Conservation (phyloP, 1,140 invertebrate species). For the Lepidurus packardi region DNA sequence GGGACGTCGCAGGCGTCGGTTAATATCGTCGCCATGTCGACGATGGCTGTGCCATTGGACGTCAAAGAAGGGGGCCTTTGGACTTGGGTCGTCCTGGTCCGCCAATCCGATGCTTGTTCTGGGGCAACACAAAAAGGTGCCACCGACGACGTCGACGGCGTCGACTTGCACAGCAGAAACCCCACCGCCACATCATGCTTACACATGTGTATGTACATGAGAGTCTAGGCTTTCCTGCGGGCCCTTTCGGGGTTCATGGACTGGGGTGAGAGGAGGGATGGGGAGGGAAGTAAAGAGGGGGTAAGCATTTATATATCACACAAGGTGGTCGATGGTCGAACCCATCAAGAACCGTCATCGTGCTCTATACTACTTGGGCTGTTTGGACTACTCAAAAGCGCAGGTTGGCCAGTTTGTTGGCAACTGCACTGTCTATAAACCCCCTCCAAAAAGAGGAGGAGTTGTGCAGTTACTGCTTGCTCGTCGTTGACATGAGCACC, state of each 20-base stretch:
- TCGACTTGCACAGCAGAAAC: neutral
- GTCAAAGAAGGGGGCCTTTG: conserved; percentile 17
- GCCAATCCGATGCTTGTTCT: conserved; percentile 18
- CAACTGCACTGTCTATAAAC: conserved; percentile 3
- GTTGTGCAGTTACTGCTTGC: conserved; percentile 13
- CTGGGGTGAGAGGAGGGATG: neutral
- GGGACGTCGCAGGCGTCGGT: conserved; percentile 14
- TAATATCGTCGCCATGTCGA: neutral
- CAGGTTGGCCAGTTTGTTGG: conserved; percentile 18
- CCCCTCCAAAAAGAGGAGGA: neutral
- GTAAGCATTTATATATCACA: conserved; percentile 2
- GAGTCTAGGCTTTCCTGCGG: neutral
- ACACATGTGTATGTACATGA: neutral
- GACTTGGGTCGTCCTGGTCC: conserved; percentile 7
- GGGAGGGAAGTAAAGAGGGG: neutral
- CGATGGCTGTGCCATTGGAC: conserved; percentile 10
- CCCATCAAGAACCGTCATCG: conserved; percentile 13
- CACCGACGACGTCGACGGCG: neutral
- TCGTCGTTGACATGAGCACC: conserved; percentile 5
- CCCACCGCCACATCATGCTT: neutral
- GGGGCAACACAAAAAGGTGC: neutral
- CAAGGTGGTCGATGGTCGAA: conserved; percentile 5
- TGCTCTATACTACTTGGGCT: conserved; percentile 4
- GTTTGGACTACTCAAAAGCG: conserved; percentile 5
- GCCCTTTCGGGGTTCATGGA: conserved; percentile 4